These are phyloP conservation scores for Deilephila elpenor DNA, from an alignment of 2,888 invertebrate genomes.

Conservation along the genomic window DNA sequence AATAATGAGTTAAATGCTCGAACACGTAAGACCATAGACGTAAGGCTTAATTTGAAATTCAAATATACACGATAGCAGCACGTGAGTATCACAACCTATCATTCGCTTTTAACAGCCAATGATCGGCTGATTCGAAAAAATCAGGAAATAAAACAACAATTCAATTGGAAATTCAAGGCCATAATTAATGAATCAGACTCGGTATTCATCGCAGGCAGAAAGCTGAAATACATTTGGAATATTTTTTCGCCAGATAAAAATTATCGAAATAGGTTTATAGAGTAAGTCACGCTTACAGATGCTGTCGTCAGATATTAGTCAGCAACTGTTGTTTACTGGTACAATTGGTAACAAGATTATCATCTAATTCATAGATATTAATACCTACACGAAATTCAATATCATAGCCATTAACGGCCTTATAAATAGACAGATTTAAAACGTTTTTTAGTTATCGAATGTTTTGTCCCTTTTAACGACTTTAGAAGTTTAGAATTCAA, in stretches of 20 bases:
- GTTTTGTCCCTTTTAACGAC: too few relatives aligned
- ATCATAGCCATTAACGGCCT: too few relatives aligned
- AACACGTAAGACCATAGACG: not conserved
- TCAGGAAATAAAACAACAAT: not conserved
- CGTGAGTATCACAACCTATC: conserved; percentile 2
- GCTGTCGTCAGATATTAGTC: too few relatives aligned
- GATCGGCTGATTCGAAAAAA: not conserved
- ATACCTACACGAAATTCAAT: too few relatives aligned
- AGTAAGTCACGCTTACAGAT: not conserved
- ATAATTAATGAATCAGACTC: conserved; percentile 1
- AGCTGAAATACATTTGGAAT: not conserved
- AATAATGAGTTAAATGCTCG: not conserved
- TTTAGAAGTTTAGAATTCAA: too few relatives aligned
- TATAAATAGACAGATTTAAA: too few relatives aligned
- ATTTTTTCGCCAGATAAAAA: not conserved
- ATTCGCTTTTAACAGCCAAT: not conserved
- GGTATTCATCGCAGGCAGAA: not conserved
- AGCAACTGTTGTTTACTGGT: too few relatives aligned
- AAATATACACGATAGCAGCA: not conserved
- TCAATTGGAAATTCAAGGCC: conserved; percentile 27
- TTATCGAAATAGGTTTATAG: not conserved
- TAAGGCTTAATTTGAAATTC: not conserved
- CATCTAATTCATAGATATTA: too few relatives aligned
- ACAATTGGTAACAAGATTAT: too few relatives aligned
- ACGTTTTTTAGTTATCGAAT: too few relatives aligned